Base-by-base conservation (phyloP, 2,888 invertebrate genomes). In the Ligdia adustata region DNA sequence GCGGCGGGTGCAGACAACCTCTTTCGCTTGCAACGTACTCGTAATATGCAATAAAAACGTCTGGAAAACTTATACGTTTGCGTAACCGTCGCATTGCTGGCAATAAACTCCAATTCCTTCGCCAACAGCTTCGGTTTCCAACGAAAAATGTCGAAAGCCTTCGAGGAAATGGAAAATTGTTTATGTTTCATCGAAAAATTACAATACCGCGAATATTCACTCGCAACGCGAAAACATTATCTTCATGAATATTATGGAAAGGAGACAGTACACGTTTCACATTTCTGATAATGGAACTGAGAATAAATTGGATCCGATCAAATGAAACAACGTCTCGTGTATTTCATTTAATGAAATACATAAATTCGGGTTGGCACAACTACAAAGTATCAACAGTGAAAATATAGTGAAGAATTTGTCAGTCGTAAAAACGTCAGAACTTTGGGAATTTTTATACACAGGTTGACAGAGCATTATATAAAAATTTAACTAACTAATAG, bases 321-420 rank as follows among this genome's bases (percentile, higher is more conserved):
- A 57, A 54, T 47, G 33, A 57, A 53, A 46, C 46, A 24, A 53
- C 20, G 35, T 45, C 33, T 53, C 44, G 46, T 74, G 73, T 71
- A 81, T 80, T 82, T 64, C 87, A 86, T 87, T 86, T 82, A 71
- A 87, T 88, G 87, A 84, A 87, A 86, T 72, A 85, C 82, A 78
- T 83, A 88, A 88, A 88, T 88, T 88, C 88, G 88, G 88, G 79
- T 88, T 88, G 88, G 85, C 88, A 88, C 86, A 85, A 84, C 86
- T 84, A 87, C 77, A 78, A 79, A 75, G 70, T 79, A 79, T 77
- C 64, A 83, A 86, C 80, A 78, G 72, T 80, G 72, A 71, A 82
- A 75, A 80, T 81, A 81, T 75, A 78, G 62, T 68, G 67, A 79
- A 75, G 69, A 75, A 69, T 74, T 73, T 65, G 58, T 84, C 78